Evolutionary conservation across 1,140 invertebrate species (phyloP), one percentile per base, ranked within the genome.

Genomic region (Pectinophora gossypiella): DNA sequence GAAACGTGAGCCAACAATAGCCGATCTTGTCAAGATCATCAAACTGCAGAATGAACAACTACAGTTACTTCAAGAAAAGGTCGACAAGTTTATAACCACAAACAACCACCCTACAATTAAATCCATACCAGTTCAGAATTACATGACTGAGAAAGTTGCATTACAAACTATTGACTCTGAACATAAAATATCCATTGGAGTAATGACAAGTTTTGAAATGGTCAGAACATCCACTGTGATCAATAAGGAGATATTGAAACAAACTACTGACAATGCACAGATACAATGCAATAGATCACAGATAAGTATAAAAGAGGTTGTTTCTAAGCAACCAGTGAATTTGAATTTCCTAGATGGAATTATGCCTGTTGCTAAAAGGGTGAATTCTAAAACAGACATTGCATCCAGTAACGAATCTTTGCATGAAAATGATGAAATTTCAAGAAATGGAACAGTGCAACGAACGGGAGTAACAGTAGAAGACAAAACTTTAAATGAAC

Each of bases 141-240:
- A 62, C 55, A 48, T 72, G 12, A 60, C 65, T n/a, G 75, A 82
- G 21, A 68, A 77, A 48, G 64, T 68, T 21, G 61, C 72, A 38
- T 45, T 76, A 35, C 64, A 85, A 76, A 90, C 91, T 69, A 91
- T 93, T 19, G 90, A 89, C 36, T 89, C 89, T 55, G 93, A 91
- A 50, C 87, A 90, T 20, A 92, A 93, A 63, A 91, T 92, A 59
- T 92, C 92, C 0, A 91, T 93, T 56, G 91, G 91, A 54, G 90
- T 93, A 7, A 93, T 92, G 90, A 92, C 92, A 2, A 93, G 92
- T 76, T 92, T 93, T 79, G 92, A 93, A 78, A 89, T 92, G 54
- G 90, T 90, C 1, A 78, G 92, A 51, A 89, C 85, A 55, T 89
- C 76, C 38, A 90, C 69, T 59, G 75, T 72, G 27, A 86, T 70